A percentile compares a stretch with the other conserved stretches of the same genome.
Evolutionary conservation across 2,888 invertebrate genomes (phyloP).

Genomic region (Arge pagana): DNA sequence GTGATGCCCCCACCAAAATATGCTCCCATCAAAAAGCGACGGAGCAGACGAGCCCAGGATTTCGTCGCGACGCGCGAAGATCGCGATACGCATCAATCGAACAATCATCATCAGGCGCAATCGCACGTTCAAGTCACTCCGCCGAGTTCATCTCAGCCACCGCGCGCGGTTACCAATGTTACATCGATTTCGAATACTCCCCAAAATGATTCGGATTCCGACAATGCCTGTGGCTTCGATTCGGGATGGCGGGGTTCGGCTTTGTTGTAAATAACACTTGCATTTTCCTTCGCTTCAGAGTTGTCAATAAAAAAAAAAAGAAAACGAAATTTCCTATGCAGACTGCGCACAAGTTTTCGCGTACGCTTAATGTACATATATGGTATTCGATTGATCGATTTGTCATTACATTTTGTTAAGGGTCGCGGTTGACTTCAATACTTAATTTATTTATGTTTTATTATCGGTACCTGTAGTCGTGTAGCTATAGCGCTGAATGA

Average conservation of each 20-base stretch:
- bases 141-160: slow-evolving; percentile 32
- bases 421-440: no score
- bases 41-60: slow-evolving; percentile 65
- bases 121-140: slow-evolving; percentile 38
- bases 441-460: no score
- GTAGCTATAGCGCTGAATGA: no score
- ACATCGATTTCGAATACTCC: slow-evolving; percentile 54
- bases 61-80: slow-evolving; percentile 56
- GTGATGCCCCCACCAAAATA: slow-evolving; percentile 79
- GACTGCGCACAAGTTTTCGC: no score
- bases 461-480: no score
- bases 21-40: slow-evolving; percentile 70
- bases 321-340: neutral
- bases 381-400: no score
- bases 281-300: neutral
- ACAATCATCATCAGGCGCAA: slow-evolving; percentile 47
- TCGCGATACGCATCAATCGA: slow-evolving; percentile 44
- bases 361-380: no score
- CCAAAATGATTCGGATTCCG: slow-evolving; percentile 80
- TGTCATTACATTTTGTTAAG: no score
- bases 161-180: slow-evolving; percentile 35
- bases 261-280: slow-evolving; percentile 45
- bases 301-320: neutral
- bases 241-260: slow-evolving; percentile 67
- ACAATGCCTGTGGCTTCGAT: slow-evolving; percentile 86